Conservation (phyloP, 2,797 vertebrate genomes). For the Sebastes goodei region DNA sequence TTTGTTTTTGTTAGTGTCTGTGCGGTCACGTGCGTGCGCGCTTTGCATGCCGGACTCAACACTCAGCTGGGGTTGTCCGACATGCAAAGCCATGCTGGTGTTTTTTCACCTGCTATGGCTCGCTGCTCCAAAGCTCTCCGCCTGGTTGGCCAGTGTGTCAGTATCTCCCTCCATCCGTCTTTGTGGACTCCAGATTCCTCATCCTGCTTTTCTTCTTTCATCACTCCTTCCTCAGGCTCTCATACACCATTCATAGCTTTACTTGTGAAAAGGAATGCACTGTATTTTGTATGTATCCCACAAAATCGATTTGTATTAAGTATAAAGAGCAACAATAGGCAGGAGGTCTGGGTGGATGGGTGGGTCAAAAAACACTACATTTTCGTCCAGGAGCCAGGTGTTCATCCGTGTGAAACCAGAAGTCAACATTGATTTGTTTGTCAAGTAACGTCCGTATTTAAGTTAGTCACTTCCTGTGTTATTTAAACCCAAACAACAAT, state of each 20-base stretch:
- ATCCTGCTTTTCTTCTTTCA: neutral
- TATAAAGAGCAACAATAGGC: too few relatives aligned
- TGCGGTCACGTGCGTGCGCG: neutral
- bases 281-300: too few relatives aligned
- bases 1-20: constrained; percentile 6
- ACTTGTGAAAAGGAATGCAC: too few relatives aligned
- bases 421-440: too few relatives aligned
- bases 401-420: too few relatives aligned
- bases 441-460: too few relatives aligned
- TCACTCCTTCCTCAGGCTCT: neutral
- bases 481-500: rapidly evolving
- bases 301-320: too few relatives aligned
- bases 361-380: too few relatives aligned
- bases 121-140: neutral
- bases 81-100: constrained; percentile 71
- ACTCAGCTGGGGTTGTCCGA: constrained; percentile 35
- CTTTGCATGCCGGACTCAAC: constrained; percentile 55
- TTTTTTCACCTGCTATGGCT: constrained; percentile 62
- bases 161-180: neutral
- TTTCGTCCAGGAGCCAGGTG: too few relatives aligned
- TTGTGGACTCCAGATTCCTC: neutral
- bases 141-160: neutral
- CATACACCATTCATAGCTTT: too few relatives aligned
- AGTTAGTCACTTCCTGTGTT: too few relatives aligned
- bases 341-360: too few relatives aligned